Base-by-base conservation (phyloP, 2,888 invertebrate genomes). In the Lepidocyrtinus sp. region DNA sequence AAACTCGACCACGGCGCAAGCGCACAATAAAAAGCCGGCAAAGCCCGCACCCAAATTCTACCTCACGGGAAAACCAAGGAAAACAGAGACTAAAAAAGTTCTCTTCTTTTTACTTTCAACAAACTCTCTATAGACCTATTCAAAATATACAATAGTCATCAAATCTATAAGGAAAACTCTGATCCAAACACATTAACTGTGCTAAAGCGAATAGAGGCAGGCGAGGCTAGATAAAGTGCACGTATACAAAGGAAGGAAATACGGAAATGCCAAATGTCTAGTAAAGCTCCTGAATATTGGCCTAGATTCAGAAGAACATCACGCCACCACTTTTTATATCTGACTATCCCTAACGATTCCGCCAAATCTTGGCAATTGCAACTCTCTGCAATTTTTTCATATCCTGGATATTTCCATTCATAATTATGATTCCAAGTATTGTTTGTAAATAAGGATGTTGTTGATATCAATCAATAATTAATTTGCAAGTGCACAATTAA, bases 1-100 rank as follows among this genome's bases (percentile, higher is more conserved):
- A n/a, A 61, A 22, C n/a, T 62, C 77, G 72, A 77, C 46, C 7
- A 36, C 7, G 36, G 12, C 77, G 68, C 67, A 67, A 71, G 67
- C 67, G 77, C 65, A 67, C 50, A 9, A 36, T 36, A 36, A 36
- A 36, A 36, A 36, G 36, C 36, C 36, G 36, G 59, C 59, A 24
- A 63, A 72, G 50, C 72, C 77, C 65, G 72, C 62, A 69, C 70
- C 77, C 77, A 26, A n/a, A n/a, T n/a, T n/a, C n/a, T n/a, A n/a
- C n/a, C n/a, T 70, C 77, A 72, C 77, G 70, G 71, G 65, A 72
- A 77, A 71, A 45, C 46, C 21, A 17, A 69, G 45, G 15, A 22
- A 27, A 5, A 46, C n/a, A 12, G 15, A 12, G 17, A 7, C 55
- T n/a, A n/a, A n/a, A n/a, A n/a, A n/a, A n/a, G n/a, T 17, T 17